These are phyloP conservation scores for Volucella inanis DNA, from an alignment of 2,888 invertebrate species.

Conservation along the genomic window DNA sequence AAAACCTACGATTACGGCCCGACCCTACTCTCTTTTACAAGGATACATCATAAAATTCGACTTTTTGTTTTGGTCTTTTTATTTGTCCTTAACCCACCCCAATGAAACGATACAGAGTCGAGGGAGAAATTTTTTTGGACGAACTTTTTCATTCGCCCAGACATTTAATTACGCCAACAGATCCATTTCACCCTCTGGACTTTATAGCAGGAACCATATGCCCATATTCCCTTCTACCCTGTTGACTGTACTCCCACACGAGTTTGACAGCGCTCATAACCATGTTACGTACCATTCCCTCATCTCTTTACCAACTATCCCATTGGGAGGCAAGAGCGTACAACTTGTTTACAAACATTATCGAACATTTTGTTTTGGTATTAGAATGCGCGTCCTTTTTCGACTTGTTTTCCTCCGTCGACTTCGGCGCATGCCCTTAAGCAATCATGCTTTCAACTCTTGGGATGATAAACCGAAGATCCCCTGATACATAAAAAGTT, in stretches of 20 bases:
- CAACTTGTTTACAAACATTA: conserved; percentile 65
- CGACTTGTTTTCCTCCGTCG: background rate
- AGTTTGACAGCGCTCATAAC: no score
- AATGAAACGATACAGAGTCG: background rate
- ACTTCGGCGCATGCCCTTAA: conserved; percentile 32
- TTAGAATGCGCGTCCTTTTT: conserved; percentile 42
- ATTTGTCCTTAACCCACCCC: conserved; percentile 36
- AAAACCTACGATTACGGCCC: background rate
- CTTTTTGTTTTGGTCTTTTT: conserved; percentile 5
- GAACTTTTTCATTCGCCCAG: conserved; percentile 39
- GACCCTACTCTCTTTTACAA: background rate
- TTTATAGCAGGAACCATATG: background rate
- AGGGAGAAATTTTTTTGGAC: conserved; percentile 5
- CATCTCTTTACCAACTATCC: conserved; percentile 1
- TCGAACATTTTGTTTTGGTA: conserved; percentile 54
- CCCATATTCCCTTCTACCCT: background rate
- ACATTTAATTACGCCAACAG: conserved; percentile 29
- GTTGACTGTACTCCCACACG: background rate
- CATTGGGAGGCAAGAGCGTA: conserved; percentile 32
- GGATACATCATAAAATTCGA: background rate
- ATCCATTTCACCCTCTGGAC: background rate
- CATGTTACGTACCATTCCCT: background rate
- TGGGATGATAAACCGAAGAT: background rate
- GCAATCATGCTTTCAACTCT: conserved; percentile 16
- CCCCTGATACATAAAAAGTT: conserved; percentile 30